These are phyloP conservation scores for Eupithecia exiguata DNA, from an alignment of 2,888 invertebrate genomes.

Conservation along the genomic window DNA sequence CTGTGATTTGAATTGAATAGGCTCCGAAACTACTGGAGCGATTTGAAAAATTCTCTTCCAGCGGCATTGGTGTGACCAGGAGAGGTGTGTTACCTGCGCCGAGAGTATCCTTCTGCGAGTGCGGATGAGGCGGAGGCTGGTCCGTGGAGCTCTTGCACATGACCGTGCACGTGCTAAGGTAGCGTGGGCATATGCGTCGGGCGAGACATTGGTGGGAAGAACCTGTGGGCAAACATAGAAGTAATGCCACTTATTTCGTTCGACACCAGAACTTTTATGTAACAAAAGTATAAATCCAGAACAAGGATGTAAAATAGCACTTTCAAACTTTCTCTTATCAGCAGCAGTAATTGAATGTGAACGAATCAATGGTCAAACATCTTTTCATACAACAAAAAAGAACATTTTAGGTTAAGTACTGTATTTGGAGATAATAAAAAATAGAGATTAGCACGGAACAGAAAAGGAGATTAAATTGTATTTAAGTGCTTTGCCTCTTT, in stretches of 20 bases:
- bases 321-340: no score
- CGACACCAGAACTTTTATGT: not conserved
- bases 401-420: no score
- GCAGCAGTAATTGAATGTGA: not conserved
- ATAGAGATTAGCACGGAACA: no score
- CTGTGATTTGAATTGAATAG: no score
- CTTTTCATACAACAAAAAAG: not conserved
- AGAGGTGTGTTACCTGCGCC: constrained; percentile 52
- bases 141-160: constrained; percentile 77
- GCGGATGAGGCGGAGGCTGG: constrained; percentile 71
- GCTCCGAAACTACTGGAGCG: no score
- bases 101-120: constrained; percentile 66
- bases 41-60: no score
- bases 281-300: not conserved
- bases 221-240: constrained; percentile 51
- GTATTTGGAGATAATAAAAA: no score
- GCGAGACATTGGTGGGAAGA: constrained; percentile 68
- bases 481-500: no score
- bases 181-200: constrained; percentile 57
- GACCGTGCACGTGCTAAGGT: constrained; percentile 68
- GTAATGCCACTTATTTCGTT: not conserved
- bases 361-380: not conserved
- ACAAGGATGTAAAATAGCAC: not conserved
- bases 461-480: no score
- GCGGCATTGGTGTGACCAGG: not conserved